These are phyloP conservation scores for Zeuzera pyrina DNA, from an alignment of 2,888 invertebrate genomes.

Conservation along the genomic window DNA sequence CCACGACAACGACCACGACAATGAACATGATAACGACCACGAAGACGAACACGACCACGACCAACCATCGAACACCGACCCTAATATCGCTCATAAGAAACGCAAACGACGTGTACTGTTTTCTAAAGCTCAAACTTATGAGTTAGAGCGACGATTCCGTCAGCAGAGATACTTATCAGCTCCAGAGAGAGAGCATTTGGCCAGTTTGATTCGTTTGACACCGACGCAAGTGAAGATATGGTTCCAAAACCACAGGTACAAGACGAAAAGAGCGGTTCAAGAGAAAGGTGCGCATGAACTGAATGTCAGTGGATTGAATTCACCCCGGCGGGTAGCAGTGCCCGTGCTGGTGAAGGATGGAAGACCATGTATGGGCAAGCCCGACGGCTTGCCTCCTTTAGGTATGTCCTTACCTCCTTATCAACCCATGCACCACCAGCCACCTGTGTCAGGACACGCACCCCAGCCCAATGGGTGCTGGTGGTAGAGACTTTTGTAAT, in stretches of 20 bases:
- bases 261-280: conserved; percentile 97
- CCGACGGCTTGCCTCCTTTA: conserved; percentile 63
- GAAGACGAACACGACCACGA: conserved; percentile 66
- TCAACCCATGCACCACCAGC: conserved; percentile 59
- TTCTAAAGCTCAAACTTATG: conserved; percentile 97
- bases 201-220: conserved; percentile 93
- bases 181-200: conserved; percentile 97
- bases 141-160: conserved; percentile 93
- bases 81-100: conserved; percentile 81
- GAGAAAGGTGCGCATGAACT: conserved; percentile 87
- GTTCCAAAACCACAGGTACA: conserved; percentile 99
- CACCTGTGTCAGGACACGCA: conserved; percentile 44
- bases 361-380: conserved; percentile 84
- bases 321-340: conserved; percentile 93
- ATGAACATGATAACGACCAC: conserved; percentile 74
- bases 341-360: conserved; percentile 96
- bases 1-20: conserved; percentile 52
- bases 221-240: conserved; percentile 99
- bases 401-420: conserved; percentile 68
- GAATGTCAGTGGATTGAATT: conserved; percentile 79
- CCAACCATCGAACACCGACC: conserved; percentile 42
- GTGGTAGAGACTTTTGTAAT: conserved; percentile 55
- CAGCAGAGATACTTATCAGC: conserved; percentile 98
- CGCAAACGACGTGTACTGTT: conserved; percentile 97
- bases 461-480: conserved; percentile 64